phyloP scores from a whole-genome alignment of 2,888 invertebrate species.

The Flexamia atlantica region DNA sequence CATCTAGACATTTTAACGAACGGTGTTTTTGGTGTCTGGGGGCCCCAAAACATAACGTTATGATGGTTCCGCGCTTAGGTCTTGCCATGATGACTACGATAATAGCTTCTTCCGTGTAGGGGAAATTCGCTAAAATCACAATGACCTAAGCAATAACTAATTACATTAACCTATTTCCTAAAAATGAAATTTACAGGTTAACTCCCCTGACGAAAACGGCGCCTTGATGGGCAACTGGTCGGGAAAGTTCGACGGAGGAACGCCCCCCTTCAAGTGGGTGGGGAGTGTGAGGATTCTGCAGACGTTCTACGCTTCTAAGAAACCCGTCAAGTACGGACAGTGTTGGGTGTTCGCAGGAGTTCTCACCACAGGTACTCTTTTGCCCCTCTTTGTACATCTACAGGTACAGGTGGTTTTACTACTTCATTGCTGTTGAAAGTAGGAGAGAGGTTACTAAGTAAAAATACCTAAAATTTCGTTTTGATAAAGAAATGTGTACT shows the following conservation, averaged over 20 bases:
- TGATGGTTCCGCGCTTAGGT: too few species aligned
- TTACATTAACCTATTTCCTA: too few species aligned
- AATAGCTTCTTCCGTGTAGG: too few species aligned
- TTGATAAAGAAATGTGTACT: too few species aligned
- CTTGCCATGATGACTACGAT: too few species aligned
- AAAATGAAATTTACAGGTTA: conserved; percentile 77
- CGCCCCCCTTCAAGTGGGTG: conserved; percentile 93
- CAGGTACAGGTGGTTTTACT: neutral
- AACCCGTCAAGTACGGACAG: conserved; percentile 95
- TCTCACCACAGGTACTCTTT: conserved; percentile 84
- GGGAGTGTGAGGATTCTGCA: conserved; percentile 93
- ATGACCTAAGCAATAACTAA: too few species aligned
- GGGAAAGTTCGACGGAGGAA: conserved; percentile 90
- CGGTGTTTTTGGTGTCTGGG: too few species aligned
- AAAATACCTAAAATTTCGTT: too few species aligned
- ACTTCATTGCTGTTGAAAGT: neutral
- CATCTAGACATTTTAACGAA: too few species aligned
- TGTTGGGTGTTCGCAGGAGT: conserved; percentile 98
- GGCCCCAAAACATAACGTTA: too few species aligned
- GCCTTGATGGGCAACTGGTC: conserved; percentile 93
- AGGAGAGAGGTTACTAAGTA: neutral
- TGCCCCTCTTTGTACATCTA: too few species aligned
- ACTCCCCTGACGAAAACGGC: conserved; percentile 92
- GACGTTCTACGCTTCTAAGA: conserved; percentile 88
- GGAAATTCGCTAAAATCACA: too few species aligned